Evolutionary conservation across 2,797 vertebrate species (phyloP).

Genomic region (Tolypeutes matacus): DNA sequence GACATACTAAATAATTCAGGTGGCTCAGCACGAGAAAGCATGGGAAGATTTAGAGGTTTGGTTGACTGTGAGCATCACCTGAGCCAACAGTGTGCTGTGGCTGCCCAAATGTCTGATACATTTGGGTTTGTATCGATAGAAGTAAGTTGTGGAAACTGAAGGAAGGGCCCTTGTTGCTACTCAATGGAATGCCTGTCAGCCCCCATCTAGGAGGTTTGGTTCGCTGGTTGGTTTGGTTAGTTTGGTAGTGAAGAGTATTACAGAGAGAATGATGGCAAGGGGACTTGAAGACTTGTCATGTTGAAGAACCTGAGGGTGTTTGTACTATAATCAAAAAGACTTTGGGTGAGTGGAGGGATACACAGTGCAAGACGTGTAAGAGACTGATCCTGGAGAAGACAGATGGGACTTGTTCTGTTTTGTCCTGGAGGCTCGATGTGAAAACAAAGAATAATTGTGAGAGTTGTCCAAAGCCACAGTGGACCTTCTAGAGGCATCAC

Average conservation of each 20-base stretch:
- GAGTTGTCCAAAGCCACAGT: neutral
- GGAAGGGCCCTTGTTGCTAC: neutral
- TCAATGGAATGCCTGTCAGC: neutral
- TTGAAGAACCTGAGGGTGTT: rapidly evolving
- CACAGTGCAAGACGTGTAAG: too few species aligned
- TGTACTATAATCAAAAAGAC: too few species aligned
- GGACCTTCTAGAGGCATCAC: neutral
- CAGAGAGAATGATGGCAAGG: rapidly evolving
- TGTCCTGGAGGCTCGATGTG: neutral
- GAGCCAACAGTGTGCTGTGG: neutral
- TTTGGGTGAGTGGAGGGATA: neutral
- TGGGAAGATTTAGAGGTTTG: too few species aligned
- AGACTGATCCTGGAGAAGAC: neutral
- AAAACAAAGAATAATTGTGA: neutral
- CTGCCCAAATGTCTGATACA: too few species aligned
- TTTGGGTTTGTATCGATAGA: too few species aligned
- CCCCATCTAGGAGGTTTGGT: neutral
- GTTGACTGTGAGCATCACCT: rapidly evolving
- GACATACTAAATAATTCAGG: rapidly evolving
- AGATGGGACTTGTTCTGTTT: too few species aligned
- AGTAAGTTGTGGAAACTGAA: too few species aligned
- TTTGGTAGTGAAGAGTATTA: too few species aligned
- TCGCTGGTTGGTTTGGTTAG: too few species aligned
- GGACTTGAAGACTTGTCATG: rapidly evolving
- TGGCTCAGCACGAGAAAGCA: neutral